These are phyloP conservation scores for Melinaea marsaeus DNA, from an alignment of 2,888 invertebrate genomes.

Conservation along the genomic window DNA sequence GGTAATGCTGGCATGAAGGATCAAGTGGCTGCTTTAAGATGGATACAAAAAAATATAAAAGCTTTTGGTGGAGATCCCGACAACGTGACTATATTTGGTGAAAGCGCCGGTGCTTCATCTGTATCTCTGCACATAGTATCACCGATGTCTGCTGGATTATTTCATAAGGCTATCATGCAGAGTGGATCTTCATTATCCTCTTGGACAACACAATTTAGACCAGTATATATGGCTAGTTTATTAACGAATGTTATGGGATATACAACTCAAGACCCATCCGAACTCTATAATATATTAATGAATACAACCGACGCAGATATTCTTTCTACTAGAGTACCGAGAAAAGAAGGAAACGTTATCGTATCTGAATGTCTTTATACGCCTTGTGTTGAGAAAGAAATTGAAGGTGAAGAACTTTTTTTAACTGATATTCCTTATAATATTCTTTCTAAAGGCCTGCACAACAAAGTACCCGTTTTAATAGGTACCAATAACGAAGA, in stretches of 20 bases:
- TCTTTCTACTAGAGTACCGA: slow-evolving; percentile 52
- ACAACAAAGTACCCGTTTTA: slow-evolving; percentile 60
- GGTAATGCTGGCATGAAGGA: slow-evolving; percentile 65
- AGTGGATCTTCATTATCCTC: slow-evolving; percentile 59
- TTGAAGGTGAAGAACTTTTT: slow-evolving; percentile 61
- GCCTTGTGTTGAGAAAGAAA: slow-evolving; percentile 53
- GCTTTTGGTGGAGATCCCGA: slow-evolving; percentile 60
- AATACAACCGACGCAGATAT: slow-evolving; percentile 52
- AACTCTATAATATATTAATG: slow-evolving; percentile 53
- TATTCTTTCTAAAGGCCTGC: slow-evolving; percentile 46
- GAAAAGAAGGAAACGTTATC: slow-evolving; percentile 46
- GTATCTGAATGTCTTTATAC: slow-evolving; percentile 52
- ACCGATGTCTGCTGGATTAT: slow-evolving; percentile 60
- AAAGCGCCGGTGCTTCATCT: slow-evolving; percentile 61
- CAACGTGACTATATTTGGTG: slow-evolving; percentile 61
- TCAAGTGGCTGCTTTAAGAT: slow-evolving; percentile 57
- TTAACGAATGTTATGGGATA: slow-evolving; percentile 54
- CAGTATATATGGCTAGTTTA: slow-evolving; percentile 52
- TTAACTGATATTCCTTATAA: slow-evolving; percentile 53
- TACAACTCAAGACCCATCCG: slow-evolving; percentile 46
- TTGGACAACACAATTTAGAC: slow-evolving; percentile 59
- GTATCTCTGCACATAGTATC: slow-evolving; percentile 60
- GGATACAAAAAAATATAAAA: slow-evolving; percentile 55
- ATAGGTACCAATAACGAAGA: slow-evolving; percentile 55
- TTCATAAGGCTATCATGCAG: slow-evolving; percentile 61